Base-by-base conservation (phyloP, 2,888 invertebrate genomes). In the Nomada ruficornis region DNA sequence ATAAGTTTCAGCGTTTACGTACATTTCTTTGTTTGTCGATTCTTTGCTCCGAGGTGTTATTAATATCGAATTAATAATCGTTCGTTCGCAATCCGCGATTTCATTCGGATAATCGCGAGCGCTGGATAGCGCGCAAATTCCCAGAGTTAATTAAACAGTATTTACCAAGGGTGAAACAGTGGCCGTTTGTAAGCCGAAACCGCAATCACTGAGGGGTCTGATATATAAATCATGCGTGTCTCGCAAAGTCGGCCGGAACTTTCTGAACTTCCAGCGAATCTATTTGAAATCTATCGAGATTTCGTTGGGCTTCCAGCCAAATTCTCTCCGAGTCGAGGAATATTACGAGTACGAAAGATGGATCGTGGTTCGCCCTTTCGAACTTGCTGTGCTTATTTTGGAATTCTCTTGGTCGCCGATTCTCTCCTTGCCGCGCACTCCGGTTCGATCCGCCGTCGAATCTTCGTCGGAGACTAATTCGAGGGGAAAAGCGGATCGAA, bases 261-360 rank as follows among this genome's bases (percentile, higher is more conserved):
- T 10, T 59, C 3, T 18, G 29, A 11, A 29, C 60, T 65, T 65
- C 47, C 13, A 9, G n/a, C 18, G 47, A 59, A 67, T 59, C 65
- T 57, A 57, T 64, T 57, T 42, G 52, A 68, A 65, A 67, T 60
- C 80, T 29, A 63, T 62, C 67, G 29, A 11, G 9, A 26, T 47
- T 57, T 42, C 23, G 15, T 60, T 72, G 68, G 78, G 78, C 81
- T 59, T 42, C 69, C n/a, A 11, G 81, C 73, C 72, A 78, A 69
- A 54, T 69, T 60, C 60, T 10, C 54, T 36, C 5, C 63, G 47
- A 79, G 69, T 69, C 64, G 29, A 18, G 23, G 44, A 62, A 75
- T 70, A 77, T 77, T 60, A 71, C 67, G 29, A 47, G 18, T 36
- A n/a, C 57, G 76, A 63, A 60, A 50, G 47, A 63, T 44, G 55